These are phyloP conservation scores for Notocelia uddmanniana DNA, from an alignment of 2,888 invertebrate genomes.

Conservation along the genomic window DNA sequence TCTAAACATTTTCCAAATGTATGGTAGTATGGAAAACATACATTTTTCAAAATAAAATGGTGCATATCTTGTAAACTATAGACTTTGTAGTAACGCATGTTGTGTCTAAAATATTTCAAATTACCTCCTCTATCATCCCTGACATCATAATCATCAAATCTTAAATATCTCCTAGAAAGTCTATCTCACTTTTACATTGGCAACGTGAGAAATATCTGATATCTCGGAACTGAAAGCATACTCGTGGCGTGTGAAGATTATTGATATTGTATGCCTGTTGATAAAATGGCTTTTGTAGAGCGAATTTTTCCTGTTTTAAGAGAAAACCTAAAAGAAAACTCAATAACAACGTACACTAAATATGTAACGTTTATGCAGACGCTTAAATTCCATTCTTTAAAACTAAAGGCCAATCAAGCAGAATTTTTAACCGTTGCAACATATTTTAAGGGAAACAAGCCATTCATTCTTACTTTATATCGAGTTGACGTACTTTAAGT, in stretches of 20 bases:
- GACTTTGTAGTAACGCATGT: too few relatives aligned
- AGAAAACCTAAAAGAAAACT: constrained; percentile 27
- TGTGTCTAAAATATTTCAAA: too few relatives aligned
- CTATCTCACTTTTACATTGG: constrained; percentile 51
- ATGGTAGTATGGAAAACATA: too few relatives aligned
- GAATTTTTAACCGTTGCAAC: constrained; percentile 76
- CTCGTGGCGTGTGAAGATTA: constrained; percentile 66
- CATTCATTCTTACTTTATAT: constrained; percentile 82
- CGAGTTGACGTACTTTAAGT: constrained; percentile 55
- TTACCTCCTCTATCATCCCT: too few relatives aligned
- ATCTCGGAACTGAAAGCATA: constrained; percentile 59
- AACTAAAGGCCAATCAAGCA: constrained; percentile 59
- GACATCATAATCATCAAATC: neutral
- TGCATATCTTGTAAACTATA: too few relatives aligned
- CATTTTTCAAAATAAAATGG: too few relatives aligned
- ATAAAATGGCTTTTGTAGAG: constrained; percentile 56
- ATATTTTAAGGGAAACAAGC: constrained; percentile 82
- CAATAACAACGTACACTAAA: neutral
- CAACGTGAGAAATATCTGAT: constrained; percentile 67
- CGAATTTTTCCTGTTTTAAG: constrained; percentile 51
- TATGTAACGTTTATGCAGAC: constrained; percentile 39
- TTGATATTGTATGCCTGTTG: constrained; percentile 59
- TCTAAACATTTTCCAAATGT: too few relatives aligned
- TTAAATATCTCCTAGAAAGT: constrained; percentile 11
- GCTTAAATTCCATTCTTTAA: constrained; percentile 54